A percentile compares a stretch with the other conserved stretches of the same genome.
Evolutionary conservation across 2,113 vertebrate species (phyloP).

Genomic region (Petrocephalus microphthalmus): DNA sequence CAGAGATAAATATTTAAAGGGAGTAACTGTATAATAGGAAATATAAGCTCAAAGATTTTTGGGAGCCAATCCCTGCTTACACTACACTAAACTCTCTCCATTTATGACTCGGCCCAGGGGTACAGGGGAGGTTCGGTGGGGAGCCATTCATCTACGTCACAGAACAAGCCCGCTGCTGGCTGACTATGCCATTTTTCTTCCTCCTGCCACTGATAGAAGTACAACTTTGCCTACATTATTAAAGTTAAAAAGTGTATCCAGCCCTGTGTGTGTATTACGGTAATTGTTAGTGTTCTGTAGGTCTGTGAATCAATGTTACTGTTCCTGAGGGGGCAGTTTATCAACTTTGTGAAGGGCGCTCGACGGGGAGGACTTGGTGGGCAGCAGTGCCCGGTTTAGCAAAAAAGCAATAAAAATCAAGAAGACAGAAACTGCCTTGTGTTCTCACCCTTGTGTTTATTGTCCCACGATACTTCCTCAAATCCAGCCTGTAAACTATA

Average conservation of each 20-base stretch:
- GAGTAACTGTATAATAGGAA: not conserved
- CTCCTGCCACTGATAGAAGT: conserved; percentile 40
- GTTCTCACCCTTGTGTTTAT: conserved; percentile 18
- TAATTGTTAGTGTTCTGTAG: conserved; percentile 52
- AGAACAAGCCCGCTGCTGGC: not conserved
- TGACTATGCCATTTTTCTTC: conserved; percentile 30
- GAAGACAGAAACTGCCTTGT: conserved; percentile 27
- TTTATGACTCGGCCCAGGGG: not conserved
- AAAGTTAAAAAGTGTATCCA: conserved; percentile 10
- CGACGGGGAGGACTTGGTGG: conserved; percentile 25
- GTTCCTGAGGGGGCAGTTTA: conserved; percentile 38
- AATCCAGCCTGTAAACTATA: not conserved
- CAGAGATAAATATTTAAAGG: not conserved
- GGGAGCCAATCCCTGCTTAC: not conserved
- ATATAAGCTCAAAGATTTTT: not conserved
- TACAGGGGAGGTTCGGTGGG: not conserved
- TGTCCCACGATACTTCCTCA: not conserved
- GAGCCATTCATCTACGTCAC: not conserved
- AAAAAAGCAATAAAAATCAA: conserved; percentile 56
- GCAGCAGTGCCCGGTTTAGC: conserved; percentile 26
- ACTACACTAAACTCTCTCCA: not conserved
- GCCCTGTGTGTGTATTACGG: conserved; percentile 46
- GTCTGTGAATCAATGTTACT: conserved; percentile 53
- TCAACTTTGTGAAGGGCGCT: conserved; percentile 31
- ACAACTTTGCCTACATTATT: conserved; percentile 41